These are phyloP conservation scores for Dromococcyx pavoninus DNA, from an alignment of 2,797 vertebrate genomes.

Conservation along the genomic window DNA sequence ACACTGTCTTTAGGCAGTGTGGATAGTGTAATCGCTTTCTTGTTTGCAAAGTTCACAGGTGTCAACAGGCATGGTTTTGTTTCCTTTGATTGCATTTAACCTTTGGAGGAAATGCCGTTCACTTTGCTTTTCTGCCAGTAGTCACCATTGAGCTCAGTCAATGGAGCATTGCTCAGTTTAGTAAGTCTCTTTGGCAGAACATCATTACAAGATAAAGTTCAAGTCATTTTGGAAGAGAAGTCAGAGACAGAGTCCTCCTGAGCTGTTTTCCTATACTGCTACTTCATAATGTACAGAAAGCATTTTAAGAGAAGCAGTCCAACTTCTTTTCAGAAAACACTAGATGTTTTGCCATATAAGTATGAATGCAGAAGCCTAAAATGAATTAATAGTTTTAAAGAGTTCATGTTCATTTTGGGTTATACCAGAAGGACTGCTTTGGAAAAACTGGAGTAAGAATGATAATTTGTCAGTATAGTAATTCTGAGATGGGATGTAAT, in stretches of 20 bases:
- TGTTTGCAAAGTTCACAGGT: not conserved
- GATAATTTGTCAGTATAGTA: not conserved
- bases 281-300: not conserved
- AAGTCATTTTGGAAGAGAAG: not conserved
- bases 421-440: not conserved
- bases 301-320: not conserved
- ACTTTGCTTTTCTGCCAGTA: not conserved
- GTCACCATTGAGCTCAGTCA: not conserved
- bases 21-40: not conserved
- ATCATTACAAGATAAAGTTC: not conserved
- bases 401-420: not conserved
- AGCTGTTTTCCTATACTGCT: not conserved
- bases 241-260: not conserved
- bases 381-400: not conserved
- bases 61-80: not conserved
- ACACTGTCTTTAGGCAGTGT: not conserved
- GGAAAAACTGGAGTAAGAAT: not conserved
- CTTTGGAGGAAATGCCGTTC: not conserved
- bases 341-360: fast-evolving
- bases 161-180: not conserved
- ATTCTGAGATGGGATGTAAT: not conserved
- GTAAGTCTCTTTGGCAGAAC: not conserved
- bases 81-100: not conserved
- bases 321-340: not conserved
- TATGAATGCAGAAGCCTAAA: not conserved